Conservation (phyloP, 37 sponge, comb jelly and placozoan species). For the Theonella swinhoei region DNA sequence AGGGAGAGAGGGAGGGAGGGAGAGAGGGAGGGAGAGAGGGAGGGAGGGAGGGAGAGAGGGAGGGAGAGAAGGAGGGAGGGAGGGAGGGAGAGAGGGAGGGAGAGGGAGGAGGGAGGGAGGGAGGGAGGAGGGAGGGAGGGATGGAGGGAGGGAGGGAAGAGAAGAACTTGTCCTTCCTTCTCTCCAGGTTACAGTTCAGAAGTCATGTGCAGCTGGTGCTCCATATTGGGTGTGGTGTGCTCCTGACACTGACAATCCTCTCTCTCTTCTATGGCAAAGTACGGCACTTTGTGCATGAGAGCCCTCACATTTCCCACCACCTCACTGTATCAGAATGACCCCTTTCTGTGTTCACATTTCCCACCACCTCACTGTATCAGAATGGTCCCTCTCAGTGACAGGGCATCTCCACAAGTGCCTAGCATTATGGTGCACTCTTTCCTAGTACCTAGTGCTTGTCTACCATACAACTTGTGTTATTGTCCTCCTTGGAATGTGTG, state of each 20-base stretch:
- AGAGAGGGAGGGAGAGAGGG: constrained; percentile 12
- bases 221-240: constrained; percentile 22
- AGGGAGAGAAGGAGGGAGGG: constrained; percentile 2
- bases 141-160: neutral
- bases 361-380: neutral
- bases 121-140: constrained; percentile 66
- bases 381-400: too few species aligned
- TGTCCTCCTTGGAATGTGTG: too few species aligned
- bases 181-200: constrained; percentile 28
- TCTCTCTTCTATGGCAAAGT: constrained; percentile 72
- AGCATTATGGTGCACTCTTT: too few species aligned
- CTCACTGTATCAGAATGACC: too few species aligned
- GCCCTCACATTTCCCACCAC: neutral
- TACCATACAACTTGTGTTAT: too few species aligned
- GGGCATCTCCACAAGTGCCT: too few species aligned
- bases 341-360: too few species aligned
- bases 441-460: too few species aligned
- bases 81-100: constrained; percentile 7
- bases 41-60: neutral
- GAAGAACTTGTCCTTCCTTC: neutral
- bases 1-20: neutral
- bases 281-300: neutral
- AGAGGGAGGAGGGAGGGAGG: neutral
- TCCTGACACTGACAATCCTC: constrained; percentile 27
- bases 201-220: constrained; percentile 12